Percentiles rank a stretch among this genome's conserved stretches.
phyloP scores from a whole-genome alignment of 1,140 invertebrate species.

The Eupristina koningsbergeri region DNA sequence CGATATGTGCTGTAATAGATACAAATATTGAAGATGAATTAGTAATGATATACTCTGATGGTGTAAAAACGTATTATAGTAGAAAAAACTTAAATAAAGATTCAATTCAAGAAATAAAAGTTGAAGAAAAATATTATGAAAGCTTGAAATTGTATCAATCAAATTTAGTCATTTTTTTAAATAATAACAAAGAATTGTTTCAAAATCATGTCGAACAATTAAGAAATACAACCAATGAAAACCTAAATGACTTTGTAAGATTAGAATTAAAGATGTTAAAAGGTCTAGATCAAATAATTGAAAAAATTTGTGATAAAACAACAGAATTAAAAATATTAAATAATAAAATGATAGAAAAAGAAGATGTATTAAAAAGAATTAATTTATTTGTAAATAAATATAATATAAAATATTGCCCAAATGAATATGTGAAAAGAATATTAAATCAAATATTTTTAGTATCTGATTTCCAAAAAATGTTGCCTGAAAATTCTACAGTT shows the following conservation, averaged over 20 bases:
- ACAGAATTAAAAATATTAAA: slow-evolving; percentile 32
- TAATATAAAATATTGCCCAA: slow-evolving; percentile 52
- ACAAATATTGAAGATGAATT: slow-evolving; percentile 49
- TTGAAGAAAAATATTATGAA: slow-evolving; percentile 51
- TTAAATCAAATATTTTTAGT: slow-evolving; percentile 53
- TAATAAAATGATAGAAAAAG: slow-evolving; percentile 39
- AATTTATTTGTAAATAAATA: slow-evolving; percentile 63
- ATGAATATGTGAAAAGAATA: slow-evolving; percentile 56
- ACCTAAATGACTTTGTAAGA: slow-evolving; percentile 49
- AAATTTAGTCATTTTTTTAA: slow-evolving; percentile 53
- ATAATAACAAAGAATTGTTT: slow-evolving; percentile 50
- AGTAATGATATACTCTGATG: slow-evolving; percentile 61
- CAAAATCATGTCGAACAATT: slow-evolving; percentile 51
- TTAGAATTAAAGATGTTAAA: slow-evolving; percentile 60
- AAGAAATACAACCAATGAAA: slow-evolving; percentile 33
- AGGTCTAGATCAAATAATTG: slow-evolving; percentile 54
- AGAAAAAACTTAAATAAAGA: slow-evolving; percentile 52
- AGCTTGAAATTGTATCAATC: slow-evolving; percentile 55
- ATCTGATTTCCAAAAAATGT: slow-evolving; percentile 55
- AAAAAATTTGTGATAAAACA: slow-evolving; percentile 59
- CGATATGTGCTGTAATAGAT: slow-evolving; percentile 55
- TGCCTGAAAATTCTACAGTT: slow-evolving; percentile 59
- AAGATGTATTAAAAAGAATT: slow-evolving; percentile 61
- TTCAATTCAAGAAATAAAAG: slow-evolving; percentile 34
- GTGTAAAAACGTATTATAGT: slow-evolving; percentile 54